Evolutionary conservation across 2,888 invertebrate species (phyloP).

Genomic region (Cephus rjabovi): DNA sequence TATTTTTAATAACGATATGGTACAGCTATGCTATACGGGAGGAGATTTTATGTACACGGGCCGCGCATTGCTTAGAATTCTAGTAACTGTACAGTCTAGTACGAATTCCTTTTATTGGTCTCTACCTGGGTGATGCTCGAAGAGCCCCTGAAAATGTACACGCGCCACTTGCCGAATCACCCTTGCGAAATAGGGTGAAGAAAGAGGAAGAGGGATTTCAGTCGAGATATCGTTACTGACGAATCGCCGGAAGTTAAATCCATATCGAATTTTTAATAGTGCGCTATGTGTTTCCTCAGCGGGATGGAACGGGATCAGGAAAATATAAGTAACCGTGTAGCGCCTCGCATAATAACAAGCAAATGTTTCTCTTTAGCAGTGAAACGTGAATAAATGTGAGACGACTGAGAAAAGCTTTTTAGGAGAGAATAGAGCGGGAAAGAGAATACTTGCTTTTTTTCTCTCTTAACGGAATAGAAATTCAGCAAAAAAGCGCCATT

Average conservation of each 20-base stretch:
- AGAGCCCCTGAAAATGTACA: neutral
- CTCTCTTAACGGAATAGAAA: neutral
- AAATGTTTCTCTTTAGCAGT: neutral
- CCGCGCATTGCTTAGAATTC: conserved; percentile 20
- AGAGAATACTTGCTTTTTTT: neutral
- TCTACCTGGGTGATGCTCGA: neutral
- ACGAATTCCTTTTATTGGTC: conserved; percentile 19
- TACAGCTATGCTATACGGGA: conserved; percentile 47
- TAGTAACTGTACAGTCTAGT: conserved; percentile 32
- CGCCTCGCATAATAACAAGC: neutral
- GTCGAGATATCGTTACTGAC: neutral
- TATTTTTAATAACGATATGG: conserved; percentile 46
- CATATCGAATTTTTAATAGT: neutral
- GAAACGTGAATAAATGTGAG: neutral
- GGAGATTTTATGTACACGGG: conserved; percentile 10
- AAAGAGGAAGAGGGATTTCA: neutral
- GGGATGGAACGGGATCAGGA: neutral
- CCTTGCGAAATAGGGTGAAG: neutral
- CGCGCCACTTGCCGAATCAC: neutral
- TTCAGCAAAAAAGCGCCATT: neutral
- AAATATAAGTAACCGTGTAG: neutral
- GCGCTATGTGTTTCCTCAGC: neutral
- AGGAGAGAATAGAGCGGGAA: neutral
- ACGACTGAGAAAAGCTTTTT: neutral
- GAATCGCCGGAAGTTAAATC: neutral